Evolutionary conservation across 2,113 vertebrate species (phyloP).

Genomic region (Paramormyrops kingsleyae): DNA sequence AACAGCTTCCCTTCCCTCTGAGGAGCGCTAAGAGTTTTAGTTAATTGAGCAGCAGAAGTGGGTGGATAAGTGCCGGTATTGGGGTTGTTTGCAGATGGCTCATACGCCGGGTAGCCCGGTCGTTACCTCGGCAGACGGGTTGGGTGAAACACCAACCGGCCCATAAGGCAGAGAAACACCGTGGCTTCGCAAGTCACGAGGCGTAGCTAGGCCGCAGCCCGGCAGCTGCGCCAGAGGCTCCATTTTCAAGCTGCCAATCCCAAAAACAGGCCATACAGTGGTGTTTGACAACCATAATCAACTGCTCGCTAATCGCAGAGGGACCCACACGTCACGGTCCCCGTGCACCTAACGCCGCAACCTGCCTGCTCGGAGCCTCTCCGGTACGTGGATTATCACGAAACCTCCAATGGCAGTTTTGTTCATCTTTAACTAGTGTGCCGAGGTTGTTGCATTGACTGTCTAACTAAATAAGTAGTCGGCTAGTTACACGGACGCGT

Average conservation of each 20-base stretch:
- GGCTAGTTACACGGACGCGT: neutral
- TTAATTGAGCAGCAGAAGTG: neutral
- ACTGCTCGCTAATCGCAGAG: neutral
- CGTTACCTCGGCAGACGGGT: neutral
- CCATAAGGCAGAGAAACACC: neutral
- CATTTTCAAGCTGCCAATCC: slow-evolving; percentile 3
- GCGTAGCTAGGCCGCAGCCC: neutral
- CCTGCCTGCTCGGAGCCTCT: neutral
- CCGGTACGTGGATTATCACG: neutral
- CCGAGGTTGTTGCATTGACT: neutral
- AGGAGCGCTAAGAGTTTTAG: neutral
- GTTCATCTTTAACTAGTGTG: neutral
- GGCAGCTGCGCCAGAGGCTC: neutral
- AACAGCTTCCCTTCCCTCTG: neutral
- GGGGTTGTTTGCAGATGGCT: neutral
- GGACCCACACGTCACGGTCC: neutral
- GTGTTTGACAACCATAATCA: neutral
- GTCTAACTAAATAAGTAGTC: neutral
- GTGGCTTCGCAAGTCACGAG: neutral
- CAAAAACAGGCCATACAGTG: neutral
- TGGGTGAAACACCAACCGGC: neutral
- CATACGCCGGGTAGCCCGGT: neutral
- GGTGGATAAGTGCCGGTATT: neutral
- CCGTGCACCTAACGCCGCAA: neutral
- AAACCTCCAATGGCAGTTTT: neutral